Base-by-base conservation (phyloP, 1,140 invertebrate species). In the Pseudoatta argentina region DNA sequence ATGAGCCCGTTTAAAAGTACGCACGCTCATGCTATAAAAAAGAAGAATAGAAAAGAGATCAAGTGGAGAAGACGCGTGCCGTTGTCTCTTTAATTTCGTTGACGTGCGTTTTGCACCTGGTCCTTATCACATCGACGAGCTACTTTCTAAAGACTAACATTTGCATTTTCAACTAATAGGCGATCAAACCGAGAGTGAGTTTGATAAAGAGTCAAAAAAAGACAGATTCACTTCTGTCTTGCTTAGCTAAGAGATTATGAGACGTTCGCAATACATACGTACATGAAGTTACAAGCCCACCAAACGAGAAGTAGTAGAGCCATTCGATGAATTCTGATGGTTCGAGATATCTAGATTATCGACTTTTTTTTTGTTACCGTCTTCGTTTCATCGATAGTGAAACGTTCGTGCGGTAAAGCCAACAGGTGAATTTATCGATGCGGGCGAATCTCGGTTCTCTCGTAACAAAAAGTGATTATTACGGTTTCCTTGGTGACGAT, bases 81-180 rank as follows among this genome's bases (percentile, higher is more conserved):
- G 57, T 39, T 27, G 76, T 79, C 85, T 72, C 66, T 89, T 82
- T 73, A 89, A 89, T 88, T 82, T 87, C 44, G 51, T 86, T 86
- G 89, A 85, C 59, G 63, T 39, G 51, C 14, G 76, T 48, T 89
- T 73, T 82, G 89, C 89, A 91, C 72, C 89, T 89, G 89, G 88
- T 87, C 53, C 51, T 76, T 75, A 51, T 57, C 87, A 69, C 48
- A 16, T 72, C 57, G 57, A 16, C 77, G 5, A 30, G 16, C 79
- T 12, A 48, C 55, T 82, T 51, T 82, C 55, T 61, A 48, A 30
- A 55, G 21, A 48, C 16, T 39, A 3, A 34, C 55, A 67, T 79
- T 79, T 67, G 48, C 66, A 59, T 82, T 59, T 48, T 82, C 18
- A 59, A 59, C 34, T 59, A 71, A 72, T 59, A 82, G 67, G 18